Conservation (phyloP, 2,888 invertebrate species). For the Eristalis tenax region DNA sequence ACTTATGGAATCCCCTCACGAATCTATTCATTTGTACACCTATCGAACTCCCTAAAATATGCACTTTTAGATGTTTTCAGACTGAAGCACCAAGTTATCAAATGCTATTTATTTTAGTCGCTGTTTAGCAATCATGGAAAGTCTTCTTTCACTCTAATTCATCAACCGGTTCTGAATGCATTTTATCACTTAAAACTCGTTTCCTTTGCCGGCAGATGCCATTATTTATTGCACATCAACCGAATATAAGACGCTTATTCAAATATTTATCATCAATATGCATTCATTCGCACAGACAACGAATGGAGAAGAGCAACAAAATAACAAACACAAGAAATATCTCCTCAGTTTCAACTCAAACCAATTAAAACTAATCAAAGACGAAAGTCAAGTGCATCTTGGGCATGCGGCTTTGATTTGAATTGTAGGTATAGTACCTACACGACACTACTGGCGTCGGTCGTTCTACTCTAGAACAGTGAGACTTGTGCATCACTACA, state of each 20-base stretch:
- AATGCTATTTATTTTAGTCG: not conserved
- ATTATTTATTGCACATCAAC: not conserved
- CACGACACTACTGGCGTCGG: not conserved
- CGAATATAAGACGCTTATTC: slow-evolving; percentile 6
- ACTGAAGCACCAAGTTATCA: no score
- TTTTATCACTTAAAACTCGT: not conserved
- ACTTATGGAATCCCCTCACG: no score
- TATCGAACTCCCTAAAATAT: no score
- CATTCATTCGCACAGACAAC: not conserved
- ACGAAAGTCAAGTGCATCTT: slow-evolving; percentile 62
- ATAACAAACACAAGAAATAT: not conserved
- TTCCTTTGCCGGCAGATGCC: slow-evolving; percentile 18
- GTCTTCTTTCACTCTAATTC: not conserved
- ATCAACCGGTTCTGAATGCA: not conserved
- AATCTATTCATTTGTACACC: no score
- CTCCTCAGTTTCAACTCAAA: slow-evolving; percentile 36
- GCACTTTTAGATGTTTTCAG: no score
- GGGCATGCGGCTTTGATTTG: slow-evolving; percentile 3
- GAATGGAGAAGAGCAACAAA: not conserved
- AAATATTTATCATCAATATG: slow-evolving; percentile 27
- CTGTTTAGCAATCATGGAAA: not conserved
- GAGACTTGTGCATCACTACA: not conserved
- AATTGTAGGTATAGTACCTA: slow-evolving; percentile 5
- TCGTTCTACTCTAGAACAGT: no score
- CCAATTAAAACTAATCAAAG: slow-evolving; percentile 64